Evolutionary conservation across 35 echinoderm and acorn worm genomes (phyloP), one percentile per base, ranked within the genome.

Genomic region (Chiridota heheva): DNA sequence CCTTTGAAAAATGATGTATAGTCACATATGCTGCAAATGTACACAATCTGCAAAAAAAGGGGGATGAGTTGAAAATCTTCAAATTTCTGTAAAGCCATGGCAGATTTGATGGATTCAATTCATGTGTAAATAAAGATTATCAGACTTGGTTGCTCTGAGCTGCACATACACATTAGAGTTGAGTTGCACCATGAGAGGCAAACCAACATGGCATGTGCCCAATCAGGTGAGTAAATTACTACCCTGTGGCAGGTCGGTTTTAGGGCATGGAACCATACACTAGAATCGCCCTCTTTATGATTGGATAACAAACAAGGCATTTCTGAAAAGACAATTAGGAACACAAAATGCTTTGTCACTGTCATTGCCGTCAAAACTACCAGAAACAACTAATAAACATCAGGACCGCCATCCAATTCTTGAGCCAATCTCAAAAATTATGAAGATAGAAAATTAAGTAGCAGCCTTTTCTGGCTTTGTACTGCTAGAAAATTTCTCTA

Each of bases 241-340:
- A 78, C 36, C 31, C n/a, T 32, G 5, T 32, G 27, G 41, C 56
- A 61, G 33, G 24, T 18, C 4, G 38, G 32, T 20, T 29, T 60
- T 26, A 8, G 30, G 75, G 38, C 43, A 44, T 80, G 77, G n/a
- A 64, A 80, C 57, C 57, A 80, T 40, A 80, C 56, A 7, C 77
- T 31, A 36, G 55, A 61, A 51, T 80, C 77, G 2, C 49, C 59
- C 48, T 80, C 77, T 43, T 80, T 36, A 63, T 80, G 80, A 62
- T 82, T 84, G 30, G 40, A 70, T 4, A 5, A 17, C 49, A 36
- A 67, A 17, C 1, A 12, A 44, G 22, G 22, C 25, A 42, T 38
- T 39, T 38, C n/a, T 24, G 1, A 12, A 53, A 37, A 25, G 7
- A 27, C 22, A 16, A 28, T 34, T 29, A 53, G 17, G 4, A 2